phyloP scores from a whole-genome alignment of 2,888 invertebrate genomes.

The Drosophila paramelanica region DNA sequence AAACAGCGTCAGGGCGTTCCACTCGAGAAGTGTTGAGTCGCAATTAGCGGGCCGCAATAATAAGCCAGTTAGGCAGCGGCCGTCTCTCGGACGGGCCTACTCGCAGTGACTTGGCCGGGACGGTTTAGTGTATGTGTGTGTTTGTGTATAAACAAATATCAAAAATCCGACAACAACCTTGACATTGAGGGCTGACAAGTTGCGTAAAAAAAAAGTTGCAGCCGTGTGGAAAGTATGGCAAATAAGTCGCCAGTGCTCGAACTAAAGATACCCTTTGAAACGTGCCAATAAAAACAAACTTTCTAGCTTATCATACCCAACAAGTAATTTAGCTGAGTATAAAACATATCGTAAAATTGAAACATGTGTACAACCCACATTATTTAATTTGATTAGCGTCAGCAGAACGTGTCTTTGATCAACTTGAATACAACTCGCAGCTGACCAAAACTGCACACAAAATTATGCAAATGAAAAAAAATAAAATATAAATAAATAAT shows the following conservation, averaged over 20 bases:
- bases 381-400: constrained; percentile 32
- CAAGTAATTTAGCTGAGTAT: constrained; percentile 9
- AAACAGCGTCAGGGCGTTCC: constrained; percentile 64
- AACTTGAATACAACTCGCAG: constrained; percentile 4
- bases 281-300: background rate
- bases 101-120: constrained; percentile 8
- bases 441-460: constrained; percentile 41
- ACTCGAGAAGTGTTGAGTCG: constrained; percentile 66
- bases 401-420: constrained; percentile 56
- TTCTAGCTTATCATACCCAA: background rate
- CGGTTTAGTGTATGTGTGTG: constrained; percentile 10
- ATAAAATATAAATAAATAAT: constrained; percentile 20
- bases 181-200: constrained; percentile 67
- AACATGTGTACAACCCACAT: constrained; percentile 26
- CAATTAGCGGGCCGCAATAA: constrained; percentile 54
- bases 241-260: constrained; percentile 6
- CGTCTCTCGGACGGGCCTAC: constrained; percentile 34
- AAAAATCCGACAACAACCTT: constrained; percentile 64
- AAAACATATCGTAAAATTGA: background rate
- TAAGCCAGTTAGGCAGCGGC: constrained; percentile 32
- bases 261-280: constrained; percentile 13
- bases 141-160: constrained; percentile 38
- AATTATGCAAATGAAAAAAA: constrained; percentile 51
- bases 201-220: constrained; percentile 67
- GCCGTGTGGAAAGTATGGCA: constrained; percentile 58